Conservation (phyloP, 2,797 vertebrate species). For the Craterocephalus amniculus region DNA sequence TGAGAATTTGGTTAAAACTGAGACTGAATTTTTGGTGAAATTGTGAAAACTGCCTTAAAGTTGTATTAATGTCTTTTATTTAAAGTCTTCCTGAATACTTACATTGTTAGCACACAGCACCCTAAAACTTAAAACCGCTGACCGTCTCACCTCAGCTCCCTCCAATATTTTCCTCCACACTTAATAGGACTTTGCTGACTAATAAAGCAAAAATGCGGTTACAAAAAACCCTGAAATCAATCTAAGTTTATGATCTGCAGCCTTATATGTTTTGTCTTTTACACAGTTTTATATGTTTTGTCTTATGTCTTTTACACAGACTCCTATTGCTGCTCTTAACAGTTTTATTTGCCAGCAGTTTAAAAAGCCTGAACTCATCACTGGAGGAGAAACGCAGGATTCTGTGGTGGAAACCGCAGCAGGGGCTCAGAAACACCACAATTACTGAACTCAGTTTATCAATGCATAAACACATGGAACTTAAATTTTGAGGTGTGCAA, state of each 20-base stretch:
- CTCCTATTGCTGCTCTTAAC: neutral
- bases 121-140: neutral
- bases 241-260: constrained; percentile 22
- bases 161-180: neutral
- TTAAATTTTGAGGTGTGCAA: no score
- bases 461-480: no score
- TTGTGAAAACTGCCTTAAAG: neutral
- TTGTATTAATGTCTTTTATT: neutral
- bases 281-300: no score
- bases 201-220: constrained; percentile 31
- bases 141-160: constrained; percentile 2
- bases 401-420: neutral
- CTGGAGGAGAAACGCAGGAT: neutral
- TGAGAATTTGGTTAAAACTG: neutral
- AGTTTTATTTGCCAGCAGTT: neutral
- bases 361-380: neutral
- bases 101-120: neutral
- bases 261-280: neutral
- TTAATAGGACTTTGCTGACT: neutral
- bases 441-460: neutral
- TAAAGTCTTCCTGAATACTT: constrained; percentile 11
- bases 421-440: neutral
- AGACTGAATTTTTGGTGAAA: neutral
- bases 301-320: neutral
- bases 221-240: constrained; percentile 8